These are phyloP conservation scores for Apodemia hepburni DNA, from an alignment of 2,888 invertebrate genomes.

Conservation along the genomic window DNA sequence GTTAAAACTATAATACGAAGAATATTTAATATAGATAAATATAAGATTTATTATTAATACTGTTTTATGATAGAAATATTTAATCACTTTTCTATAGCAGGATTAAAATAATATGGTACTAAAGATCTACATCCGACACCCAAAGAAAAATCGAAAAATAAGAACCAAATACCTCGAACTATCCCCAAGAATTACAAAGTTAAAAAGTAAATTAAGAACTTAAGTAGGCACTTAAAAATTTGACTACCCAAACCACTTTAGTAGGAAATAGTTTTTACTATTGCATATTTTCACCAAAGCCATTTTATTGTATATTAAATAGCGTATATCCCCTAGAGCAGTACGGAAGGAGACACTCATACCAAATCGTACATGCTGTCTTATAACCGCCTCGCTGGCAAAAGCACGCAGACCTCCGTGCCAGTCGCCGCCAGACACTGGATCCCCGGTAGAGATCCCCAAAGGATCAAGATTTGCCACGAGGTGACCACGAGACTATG, in stretches of 20 bases:
- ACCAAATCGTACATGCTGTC: constrained; percentile 78
- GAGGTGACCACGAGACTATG: constrained; percentile 95
- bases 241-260: not conserved
- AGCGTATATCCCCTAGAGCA: constrained; percentile 19
- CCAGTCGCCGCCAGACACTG: constrained; percentile 72
- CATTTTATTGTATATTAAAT: not conserved
- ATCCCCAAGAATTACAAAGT: not conserved
- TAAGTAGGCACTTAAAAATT: too few species aligned
- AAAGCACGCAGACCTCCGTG: constrained; percentile 73
- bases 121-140: not conserved
- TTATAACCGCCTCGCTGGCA: constrained; percentile 74
- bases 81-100: not conserved
- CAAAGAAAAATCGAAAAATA: not conserved
- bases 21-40: too few species aligned
- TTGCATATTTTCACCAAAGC: constrained; percentile 3
- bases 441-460: constrained; percentile 89
- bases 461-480: constrained; percentile 96
- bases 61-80: not conserved
- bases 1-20: too few species aligned
- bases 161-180: not conserved
- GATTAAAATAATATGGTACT: not conserved
- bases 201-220: too few species aligned
- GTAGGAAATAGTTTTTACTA: not conserved
- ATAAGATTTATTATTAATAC: too few species aligned
- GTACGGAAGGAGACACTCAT: constrained; percentile 43